Conservation (phyloP, 1,140 invertebrate genomes). For the Penaeus vannamei region DNA sequence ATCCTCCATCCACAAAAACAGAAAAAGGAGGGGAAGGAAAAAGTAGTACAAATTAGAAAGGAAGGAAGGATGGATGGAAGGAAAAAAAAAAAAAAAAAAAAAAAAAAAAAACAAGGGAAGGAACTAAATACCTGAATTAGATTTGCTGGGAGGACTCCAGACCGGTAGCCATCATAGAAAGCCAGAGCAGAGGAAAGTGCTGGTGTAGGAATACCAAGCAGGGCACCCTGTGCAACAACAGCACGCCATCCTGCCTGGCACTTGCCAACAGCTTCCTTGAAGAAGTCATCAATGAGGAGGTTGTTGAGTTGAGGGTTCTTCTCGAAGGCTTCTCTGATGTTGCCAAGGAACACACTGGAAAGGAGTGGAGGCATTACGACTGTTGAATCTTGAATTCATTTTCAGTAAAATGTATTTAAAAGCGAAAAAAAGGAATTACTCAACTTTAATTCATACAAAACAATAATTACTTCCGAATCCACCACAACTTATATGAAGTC, state of each 20-base stretch:
- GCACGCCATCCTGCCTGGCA: constrained; percentile 84
- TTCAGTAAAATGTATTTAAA: too few relatives aligned
- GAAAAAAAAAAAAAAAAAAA: too few relatives aligned
- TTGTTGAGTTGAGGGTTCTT: constrained; percentile 91
- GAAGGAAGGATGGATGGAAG: too few relatives aligned
- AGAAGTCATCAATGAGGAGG: constrained; percentile 96
- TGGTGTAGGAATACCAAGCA: constrained; percentile 91
- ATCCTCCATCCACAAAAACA: too few relatives aligned
- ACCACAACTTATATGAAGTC: neutral
- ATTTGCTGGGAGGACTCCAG: constrained; percentile 88
- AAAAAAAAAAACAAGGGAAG: too few relatives aligned
- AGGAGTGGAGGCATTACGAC: neutral
- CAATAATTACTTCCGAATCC: neutral
- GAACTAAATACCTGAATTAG: constrained; percentile 81
- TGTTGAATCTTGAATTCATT: too few relatives aligned
- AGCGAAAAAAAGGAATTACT: too few relatives aligned
- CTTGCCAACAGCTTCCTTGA: constrained; percentile 85
- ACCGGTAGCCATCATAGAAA: constrained; percentile 97
- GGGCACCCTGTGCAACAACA: constrained; percentile 74
- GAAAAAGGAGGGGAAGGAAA: neutral
- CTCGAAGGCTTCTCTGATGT: constrained; percentile 97
- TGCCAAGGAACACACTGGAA: constrained; percentile 91
- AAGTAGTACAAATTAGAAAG: too few relatives aligned
- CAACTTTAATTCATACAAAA: neutral
- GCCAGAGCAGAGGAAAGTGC: constrained; percentile 93